Conservation (phyloP, 1,140 invertebrate genomes). For the Lysiphlebus fabarum region DNA sequence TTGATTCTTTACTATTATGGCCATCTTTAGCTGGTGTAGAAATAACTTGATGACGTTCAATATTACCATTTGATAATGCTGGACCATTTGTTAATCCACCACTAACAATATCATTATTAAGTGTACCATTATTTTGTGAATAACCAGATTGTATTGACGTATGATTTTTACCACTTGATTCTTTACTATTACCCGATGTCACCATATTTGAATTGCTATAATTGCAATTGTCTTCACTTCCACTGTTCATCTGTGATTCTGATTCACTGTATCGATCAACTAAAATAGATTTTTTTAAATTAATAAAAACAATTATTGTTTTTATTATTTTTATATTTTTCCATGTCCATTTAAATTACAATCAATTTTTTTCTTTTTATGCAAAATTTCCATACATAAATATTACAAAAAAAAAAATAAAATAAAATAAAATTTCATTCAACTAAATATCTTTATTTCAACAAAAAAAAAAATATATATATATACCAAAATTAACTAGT, state of each 20-base stretch:
- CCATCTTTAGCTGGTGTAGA: slow-evolving; percentile 54
- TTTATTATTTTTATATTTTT: neutral
- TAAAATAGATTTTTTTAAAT: slow-evolving; percentile 44
- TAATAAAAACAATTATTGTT: neutral
- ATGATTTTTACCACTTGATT: slow-evolving; percentile 60
- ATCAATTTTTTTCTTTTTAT: too few species aligned
- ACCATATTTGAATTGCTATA: slow-evolving; percentile 63
- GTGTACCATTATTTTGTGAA: slow-evolving; percentile 60
- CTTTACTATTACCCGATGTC: slow-evolving; percentile 70
- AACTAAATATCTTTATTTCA: too few species aligned
- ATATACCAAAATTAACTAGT: too few species aligned
- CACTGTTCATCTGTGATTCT: slow-evolving; percentile 78
- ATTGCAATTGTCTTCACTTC: slow-evolving; percentile 64
- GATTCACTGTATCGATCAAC: slow-evolving; percentile 83
- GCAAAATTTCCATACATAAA: too few species aligned
- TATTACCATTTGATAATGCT: slow-evolving; percentile 52
- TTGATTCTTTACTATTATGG: slow-evolving; percentile 59
- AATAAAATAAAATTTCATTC: too few species aligned
- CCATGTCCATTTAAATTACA: neutral
- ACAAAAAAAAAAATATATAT: too few species aligned
- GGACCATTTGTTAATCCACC: slow-evolving; percentile 63
- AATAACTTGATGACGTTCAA: slow-evolving; percentile 44
- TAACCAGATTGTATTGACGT: slow-evolving; percentile 63
- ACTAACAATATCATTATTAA: slow-evolving; percentile 62
- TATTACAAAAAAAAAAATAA: too few species aligned